Base-by-base conservation (phyloP, 1,140 invertebrate species). In the Eubasilissa regina region DNA sequence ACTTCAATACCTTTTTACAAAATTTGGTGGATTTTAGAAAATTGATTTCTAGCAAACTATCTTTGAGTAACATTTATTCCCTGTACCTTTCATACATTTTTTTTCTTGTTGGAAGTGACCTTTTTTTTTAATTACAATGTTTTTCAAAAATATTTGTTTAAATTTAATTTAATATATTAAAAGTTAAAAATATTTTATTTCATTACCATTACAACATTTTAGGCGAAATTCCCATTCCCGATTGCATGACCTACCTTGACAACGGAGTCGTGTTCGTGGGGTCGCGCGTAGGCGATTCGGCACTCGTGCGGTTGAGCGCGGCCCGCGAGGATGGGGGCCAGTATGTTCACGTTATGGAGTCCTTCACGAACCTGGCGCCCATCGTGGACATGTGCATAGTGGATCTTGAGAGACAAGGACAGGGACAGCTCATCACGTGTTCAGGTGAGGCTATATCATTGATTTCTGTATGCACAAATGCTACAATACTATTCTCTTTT, bases 191-290 rank as follows among this genome's bases (percentile, higher is more conserved):
- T 35, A 35, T 35, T 35, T 35, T n/a, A n/a, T 35, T 35, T 35
- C 25, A 35, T 35, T 35, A 35, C 25, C 6, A 6, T 35, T 3
- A 35, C 25, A 35, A 35, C 25, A 45, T 83, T 83, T 0, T 82
- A 92, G 93, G 94, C 51, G 95, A 99, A 90, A 98, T 98, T 48
- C 97, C 97, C 13, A 98, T 99, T 81, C 97, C 98, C 3, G 98
- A 99, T 88, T 98, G 97, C 85, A 95, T 99, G 85, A 99, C 97
- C n/a, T 99, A 99, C 86, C 89, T 99, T 62, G 98, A 99, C 86
- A 99, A 99, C 90, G 97, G 97, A 55, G 98, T 99, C 25, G 94
- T 99, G 64, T 99, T 98, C 87, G 94, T 99, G 83, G 98, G 98
- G 0, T 99, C 98, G 0, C 92, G 97, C 19, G 90, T 99, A 21